Evolutionary conservation across 2,888 invertebrate genomes (phyloP).

Genomic region (Coleophora flavipennella): DNA sequence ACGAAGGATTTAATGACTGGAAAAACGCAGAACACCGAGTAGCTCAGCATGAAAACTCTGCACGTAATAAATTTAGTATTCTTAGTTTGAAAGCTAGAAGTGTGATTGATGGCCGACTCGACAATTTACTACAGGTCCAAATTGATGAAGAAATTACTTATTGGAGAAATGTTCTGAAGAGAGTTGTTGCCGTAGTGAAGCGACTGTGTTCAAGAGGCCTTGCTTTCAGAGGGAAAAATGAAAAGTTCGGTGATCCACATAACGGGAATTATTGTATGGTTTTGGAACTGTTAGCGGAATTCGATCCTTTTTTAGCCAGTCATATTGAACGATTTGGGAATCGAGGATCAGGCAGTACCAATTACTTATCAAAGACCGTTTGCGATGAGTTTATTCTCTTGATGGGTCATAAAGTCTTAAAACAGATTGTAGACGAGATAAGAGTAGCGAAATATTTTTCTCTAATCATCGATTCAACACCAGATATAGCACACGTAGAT

Average conservation of each 20-base stretch:
- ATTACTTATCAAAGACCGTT: conserved; percentile 22
- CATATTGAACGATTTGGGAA: conserved; percentile 22
- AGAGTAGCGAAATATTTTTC: conserved; percentile 6
- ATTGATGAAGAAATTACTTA: conserved; percentile 8
- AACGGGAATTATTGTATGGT: conserved; percentile 25
- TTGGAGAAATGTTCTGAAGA: conserved; percentile 8
- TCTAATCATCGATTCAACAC: conserved; percentile 22
- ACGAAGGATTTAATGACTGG: conserved; percentile 20
- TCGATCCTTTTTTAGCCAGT: conserved; percentile 22
- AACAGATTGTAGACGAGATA: conserved; percentile 12
- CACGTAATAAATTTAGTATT: conserved; percentile 16
- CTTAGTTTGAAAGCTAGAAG: conserved; percentile 7
- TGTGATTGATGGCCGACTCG: conserved; percentile 12
- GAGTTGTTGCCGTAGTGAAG: conserved; percentile 8
- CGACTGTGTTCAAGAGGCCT: conserved; percentile 8
- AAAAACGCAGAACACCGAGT: conserved; percentile 16
- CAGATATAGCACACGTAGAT: conserved; percentile 17
- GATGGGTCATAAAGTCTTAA: conserved; percentile 20
- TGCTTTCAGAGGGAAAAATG: conserved; percentile 9
- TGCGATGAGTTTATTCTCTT: conserved; percentile 27
- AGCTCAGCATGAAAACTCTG: conserved; percentile 19
- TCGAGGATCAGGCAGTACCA: conserved; percentile 22
- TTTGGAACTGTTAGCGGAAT: conserved; percentile 25
- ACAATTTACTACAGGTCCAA: conserved; percentile 13
- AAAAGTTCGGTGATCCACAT: conserved; percentile 13